phyloP scores from a whole-genome alignment of 2,113 vertebrate genomes.

The Pundamilia nyererei region DNA sequence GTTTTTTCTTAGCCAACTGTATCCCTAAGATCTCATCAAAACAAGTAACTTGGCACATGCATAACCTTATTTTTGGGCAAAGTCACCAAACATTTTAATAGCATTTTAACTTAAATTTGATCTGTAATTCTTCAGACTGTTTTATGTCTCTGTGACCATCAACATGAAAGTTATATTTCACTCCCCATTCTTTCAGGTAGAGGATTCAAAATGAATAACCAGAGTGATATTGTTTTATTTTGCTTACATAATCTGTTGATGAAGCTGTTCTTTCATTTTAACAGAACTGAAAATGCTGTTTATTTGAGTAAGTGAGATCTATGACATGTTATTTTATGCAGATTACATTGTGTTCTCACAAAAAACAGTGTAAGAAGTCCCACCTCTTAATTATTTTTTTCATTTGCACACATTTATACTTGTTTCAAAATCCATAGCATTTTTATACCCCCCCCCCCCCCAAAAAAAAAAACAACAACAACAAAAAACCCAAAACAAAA shows the following conservation, averaged over 20 bases:
- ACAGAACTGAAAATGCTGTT: neutral
- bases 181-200: neutral
- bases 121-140: neutral
- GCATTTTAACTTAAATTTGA: neutral
- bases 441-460: neutral
- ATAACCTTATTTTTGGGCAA: neutral
- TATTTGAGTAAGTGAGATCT: neutral
- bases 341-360: neutral
- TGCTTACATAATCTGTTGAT: neutral
- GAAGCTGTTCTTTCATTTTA: neutral
- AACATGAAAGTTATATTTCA: neutral
- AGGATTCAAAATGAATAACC: neutral
- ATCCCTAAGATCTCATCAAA: neutral
- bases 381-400: neutral
- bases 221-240: neutral
- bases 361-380: neutral
- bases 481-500: accelerated
- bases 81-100: neutral
- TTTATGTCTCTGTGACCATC: neutral
- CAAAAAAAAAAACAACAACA: too few relatives aligned
- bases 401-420: neutral
- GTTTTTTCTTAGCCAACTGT: neutral
- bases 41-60: neutral
- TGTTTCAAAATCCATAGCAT: neutral
- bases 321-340: neutral